phyloP scores from a whole-genome alignment of 2,113 vertebrate species.

The Rana temporaria region DNA sequence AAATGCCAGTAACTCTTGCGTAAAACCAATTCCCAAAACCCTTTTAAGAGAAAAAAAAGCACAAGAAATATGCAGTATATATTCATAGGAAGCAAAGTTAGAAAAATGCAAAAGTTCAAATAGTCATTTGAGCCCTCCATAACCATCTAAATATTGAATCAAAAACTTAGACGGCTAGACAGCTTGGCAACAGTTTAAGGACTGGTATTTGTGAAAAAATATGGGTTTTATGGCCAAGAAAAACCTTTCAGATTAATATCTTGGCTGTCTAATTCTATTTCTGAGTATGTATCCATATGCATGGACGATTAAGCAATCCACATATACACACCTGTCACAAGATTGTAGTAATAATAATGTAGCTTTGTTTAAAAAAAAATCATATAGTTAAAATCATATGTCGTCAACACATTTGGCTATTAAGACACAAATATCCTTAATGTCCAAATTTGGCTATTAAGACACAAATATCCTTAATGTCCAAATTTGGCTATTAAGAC shows the following conservation, averaged over 20 bases:
- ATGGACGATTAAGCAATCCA: not conserved
- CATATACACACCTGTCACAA: slow-evolving; percentile 10
- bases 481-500: too few species aligned
- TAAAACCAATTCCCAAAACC: too few species aligned
- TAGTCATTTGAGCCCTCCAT: slow-evolving; percentile 24
- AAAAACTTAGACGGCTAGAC: slow-evolving; percentile 46
- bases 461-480: too few species aligned
- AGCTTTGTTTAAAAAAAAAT: too few species aligned
- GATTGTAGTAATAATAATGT: not conserved
- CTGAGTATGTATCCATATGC: not conserved
- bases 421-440: too few species aligned
- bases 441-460: too few species aligned
- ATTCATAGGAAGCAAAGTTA: not conserved
- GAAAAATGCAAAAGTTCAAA: slow-evolving; percentile 7
- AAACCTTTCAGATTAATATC: slow-evolving; percentile 40
- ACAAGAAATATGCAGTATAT: not conserved
- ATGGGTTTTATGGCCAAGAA: slow-evolving; percentile 21
- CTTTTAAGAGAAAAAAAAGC: not conserved
- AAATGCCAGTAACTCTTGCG: not conserved
- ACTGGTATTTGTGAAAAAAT: slow-evolving; percentile 30
- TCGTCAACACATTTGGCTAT: too few species aligned
- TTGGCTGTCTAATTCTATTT: slow-evolving; percentile 24
- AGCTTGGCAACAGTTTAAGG: slow-evolving; percentile 45
- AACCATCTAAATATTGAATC: slow-evolving; percentile 41
- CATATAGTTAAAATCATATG: too few species aligned